These are phyloP conservation scores for Cnemophilus loriae DNA, from an alignment of 2,113 vertebrate genomes.

Conservation along the genomic window DNA sequence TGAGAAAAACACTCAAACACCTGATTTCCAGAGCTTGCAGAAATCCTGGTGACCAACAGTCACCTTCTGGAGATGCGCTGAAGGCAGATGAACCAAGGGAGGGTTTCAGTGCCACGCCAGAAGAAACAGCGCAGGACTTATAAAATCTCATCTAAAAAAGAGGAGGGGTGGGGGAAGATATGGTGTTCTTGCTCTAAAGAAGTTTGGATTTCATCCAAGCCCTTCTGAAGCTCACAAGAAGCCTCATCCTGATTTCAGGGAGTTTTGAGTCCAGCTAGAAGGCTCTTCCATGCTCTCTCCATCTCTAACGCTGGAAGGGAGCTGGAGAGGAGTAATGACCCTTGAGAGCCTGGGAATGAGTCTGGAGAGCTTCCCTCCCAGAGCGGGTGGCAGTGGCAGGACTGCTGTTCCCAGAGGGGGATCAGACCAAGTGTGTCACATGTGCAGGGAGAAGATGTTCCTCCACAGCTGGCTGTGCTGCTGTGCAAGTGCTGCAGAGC, in stretches of 20 bases:
- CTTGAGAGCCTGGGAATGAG: conserved; percentile 21
- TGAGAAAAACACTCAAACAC: neutral
- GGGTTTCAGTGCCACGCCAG: neutral
- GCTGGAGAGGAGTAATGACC: neutral
- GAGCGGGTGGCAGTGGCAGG: neutral
- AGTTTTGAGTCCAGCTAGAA: neutral
- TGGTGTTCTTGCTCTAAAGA: neutral
- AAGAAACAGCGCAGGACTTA: neutral
- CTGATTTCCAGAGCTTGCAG: neutral
- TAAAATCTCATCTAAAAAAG: neutral
- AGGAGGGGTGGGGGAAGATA: fast-evolving
- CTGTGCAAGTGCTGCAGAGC: neutral
- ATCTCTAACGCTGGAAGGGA: neutral
- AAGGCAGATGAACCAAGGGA: neutral
- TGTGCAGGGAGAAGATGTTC: neutral
- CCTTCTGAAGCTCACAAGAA: neutral
- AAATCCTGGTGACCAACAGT: neutral
- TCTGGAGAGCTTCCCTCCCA: neutral
- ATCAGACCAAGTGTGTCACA: neutral
- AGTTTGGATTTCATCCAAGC: neutral
- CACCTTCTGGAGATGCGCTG: neutral
- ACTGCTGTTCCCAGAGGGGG: neutral
- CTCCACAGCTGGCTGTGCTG: neutral
- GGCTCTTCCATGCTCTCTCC: neutral
- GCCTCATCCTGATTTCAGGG: neutral